Percentiles rank a stretch among this genome's conserved stretches.
Evolutionary conservation across 2,113 vertebrate species (phyloP).

Genomic region (Nymphicus hollandicus): DNA sequence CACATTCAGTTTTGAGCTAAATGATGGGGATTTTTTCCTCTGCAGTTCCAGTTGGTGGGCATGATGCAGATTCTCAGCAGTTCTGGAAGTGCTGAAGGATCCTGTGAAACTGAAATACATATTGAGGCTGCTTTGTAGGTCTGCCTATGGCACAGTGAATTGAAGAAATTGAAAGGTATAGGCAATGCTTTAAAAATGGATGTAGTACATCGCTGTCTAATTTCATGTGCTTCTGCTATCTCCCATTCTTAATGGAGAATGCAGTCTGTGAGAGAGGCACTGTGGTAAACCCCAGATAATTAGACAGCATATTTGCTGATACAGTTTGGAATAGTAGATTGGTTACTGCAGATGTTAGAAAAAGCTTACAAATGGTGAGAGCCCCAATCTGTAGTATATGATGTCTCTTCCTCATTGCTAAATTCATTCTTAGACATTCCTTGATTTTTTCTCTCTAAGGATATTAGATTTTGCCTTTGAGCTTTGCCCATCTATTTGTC

Average conservation of each 20-base stretch:
- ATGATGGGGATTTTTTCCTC: background rate
- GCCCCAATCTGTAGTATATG: background rate
- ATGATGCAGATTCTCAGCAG: background rate
- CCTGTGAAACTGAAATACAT: background rate
- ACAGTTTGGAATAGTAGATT: background rate
- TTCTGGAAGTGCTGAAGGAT: background rate
- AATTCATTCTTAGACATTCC: background rate
- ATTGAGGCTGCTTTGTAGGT: background rate
- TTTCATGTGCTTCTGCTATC: background rate
- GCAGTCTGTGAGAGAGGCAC: background rate
- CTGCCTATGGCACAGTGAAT: background rate
- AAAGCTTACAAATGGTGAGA: background rate
- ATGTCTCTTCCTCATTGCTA: background rate
- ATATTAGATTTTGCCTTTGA: background rate
- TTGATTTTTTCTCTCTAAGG: background rate
- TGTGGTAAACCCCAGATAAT: background rate
- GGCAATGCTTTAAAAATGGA: background rate
- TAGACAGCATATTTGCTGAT: background rate
- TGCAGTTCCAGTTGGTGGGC: background rate
- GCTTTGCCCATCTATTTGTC: background rate
- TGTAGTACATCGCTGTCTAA: background rate
- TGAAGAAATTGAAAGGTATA: background rate
- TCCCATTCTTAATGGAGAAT: background rate
- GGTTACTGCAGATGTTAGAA: background rate
- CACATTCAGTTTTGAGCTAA: background rate